A percentile compares a stretch with the other conserved stretches of the same genome.
Conservation (phyloP, 1,140 invertebrate genomes). For the Goniozus legneri region DNA sequence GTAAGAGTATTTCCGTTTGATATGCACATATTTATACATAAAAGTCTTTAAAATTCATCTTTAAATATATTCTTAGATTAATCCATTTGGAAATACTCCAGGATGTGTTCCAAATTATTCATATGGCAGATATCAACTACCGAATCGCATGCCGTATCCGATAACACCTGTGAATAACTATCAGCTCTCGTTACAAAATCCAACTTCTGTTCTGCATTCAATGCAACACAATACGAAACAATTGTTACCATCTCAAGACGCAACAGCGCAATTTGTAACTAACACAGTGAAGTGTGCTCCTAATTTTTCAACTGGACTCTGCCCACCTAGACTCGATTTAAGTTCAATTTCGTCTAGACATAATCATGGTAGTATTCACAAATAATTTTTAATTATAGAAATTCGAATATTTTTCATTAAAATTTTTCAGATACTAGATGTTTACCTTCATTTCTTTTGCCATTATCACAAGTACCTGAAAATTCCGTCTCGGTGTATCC, state of each 20-base stretch:
- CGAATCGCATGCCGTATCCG: neutral
- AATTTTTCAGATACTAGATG: too few relatives aligned
- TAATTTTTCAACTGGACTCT: too few relatives aligned
- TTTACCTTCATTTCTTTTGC: too few relatives aligned
- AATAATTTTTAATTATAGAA: too few relatives aligned
- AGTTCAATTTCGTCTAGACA: too few relatives aligned
- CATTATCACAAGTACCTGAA: too few relatives aligned
- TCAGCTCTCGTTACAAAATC: constrained; percentile 17
- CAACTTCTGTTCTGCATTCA: constrained; percentile 2
- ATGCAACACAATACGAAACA: constrained; percentile 16
- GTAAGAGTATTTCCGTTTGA: constrained; percentile 26
- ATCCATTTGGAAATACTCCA: constrained; percentile 25
- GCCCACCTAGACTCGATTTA: too few relatives aligned
- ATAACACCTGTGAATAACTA: neutral
- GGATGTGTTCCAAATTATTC: constrained; percentile 22
- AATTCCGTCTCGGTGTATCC: too few relatives aligned
- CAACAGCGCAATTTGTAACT: neutral
- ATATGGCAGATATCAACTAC: constrained; percentile 9
- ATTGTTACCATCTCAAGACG: constrained; percentile 5
- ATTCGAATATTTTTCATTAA: too few relatives aligned
- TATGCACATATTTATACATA: too few relatives aligned
- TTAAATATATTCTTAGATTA: constrained; percentile 25
- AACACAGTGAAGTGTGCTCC: constrained; percentile 17
- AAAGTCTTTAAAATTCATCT: neutral
- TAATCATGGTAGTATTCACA: too few relatives aligned